Evolutionary conservation across 2,888 invertebrate species (phyloP), one percentile per base, ranked within the genome.

Genomic region (Acrocera orbiculus): DNA sequence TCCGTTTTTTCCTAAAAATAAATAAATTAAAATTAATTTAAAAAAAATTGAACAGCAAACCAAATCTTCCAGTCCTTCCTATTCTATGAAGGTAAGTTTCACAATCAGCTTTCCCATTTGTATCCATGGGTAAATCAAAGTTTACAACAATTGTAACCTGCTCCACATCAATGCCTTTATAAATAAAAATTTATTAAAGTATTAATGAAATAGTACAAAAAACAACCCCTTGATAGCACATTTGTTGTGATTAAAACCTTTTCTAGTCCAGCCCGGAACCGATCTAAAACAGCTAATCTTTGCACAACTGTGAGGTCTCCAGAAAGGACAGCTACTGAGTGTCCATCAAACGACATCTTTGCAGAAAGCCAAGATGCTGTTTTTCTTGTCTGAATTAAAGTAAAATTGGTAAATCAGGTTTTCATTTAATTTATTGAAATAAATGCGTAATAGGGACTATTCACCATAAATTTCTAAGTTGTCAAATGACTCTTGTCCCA

Each of bases 61-160:
- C 98, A 62, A 98, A 98, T 47, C 96, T 68, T n/a, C 95, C 95
- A 1, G 95, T 95, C 42, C 95, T 70, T 1, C 95, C 95, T 54
- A 98, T 96, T 52, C 96, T 73, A 56, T 99, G 98, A 39, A 99
- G 65, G 58, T 98, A 98, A 2, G 96, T 98, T 61, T 96, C 95
- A 61, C 83, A 92, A 57, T 95, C 93, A 0, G 93, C 87, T 50
- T 75, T 72, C 34, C 77, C 76, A 16, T 71, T 65, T 42, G 72
- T 57, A 52, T 89, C 82, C 54, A 89, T 71, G 4, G 96, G 96
- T 52, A 95, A 69, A 63, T 98, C 96, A 62, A 92, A 99, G 62
- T 99, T 99, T 0, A 98, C 89, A 11, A 98, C 96, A 33, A 98
- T 74, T 4, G 95, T 93, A 0, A 98, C 96, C 69, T 90, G 87